Conservation (phyloP, 2,888 invertebrate genomes). For the Plebejus melissa region DNA sequence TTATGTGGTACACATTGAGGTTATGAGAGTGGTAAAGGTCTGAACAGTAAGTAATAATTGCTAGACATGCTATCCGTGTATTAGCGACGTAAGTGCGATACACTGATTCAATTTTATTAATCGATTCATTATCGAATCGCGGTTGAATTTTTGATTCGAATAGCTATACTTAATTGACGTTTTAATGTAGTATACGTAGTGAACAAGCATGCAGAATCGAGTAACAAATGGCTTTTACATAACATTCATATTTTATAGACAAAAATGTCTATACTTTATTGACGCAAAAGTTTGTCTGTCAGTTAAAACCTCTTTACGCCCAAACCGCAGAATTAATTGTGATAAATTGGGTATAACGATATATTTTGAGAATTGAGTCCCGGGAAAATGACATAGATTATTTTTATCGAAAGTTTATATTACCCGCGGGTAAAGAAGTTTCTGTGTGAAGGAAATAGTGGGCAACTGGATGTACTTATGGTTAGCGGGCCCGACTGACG, state of each 20-base stretch:
- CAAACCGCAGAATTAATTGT: too few relatives aligned
- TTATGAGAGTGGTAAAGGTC: not conserved
- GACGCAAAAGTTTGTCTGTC: not conserved
- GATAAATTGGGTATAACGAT: too few relatives aligned
- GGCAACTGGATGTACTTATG: too few relatives aligned
- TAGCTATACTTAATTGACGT: conserved; percentile 11
- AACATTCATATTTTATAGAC: not conserved
- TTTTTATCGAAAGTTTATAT: too few relatives aligned
- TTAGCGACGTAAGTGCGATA: conserved; percentile 62
- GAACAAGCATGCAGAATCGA: not conserved
- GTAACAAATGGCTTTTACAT: not conserved
- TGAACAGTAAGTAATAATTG: conserved; percentile 54
- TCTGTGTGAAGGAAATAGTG: too few relatives aligned
- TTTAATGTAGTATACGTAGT: not conserved
- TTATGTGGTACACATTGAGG: not conserved
- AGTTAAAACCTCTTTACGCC: too few relatives aligned
- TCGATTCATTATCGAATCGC: conserved; percentile 59
- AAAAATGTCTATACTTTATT: not conserved
- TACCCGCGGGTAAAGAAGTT: too few relatives aligned
- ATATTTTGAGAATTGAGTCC: too few relatives aligned
- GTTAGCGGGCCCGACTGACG: too few relatives aligned
- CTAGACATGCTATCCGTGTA: conserved; percentile 70
- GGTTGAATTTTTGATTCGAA: conserved; percentile 40
- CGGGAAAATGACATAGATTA: too few relatives aligned
- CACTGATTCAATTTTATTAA: conserved; percentile 63